Conservation (phyloP, 2,113 vertebrate genomes). For the Ceyx cyanopectus region DNA sequence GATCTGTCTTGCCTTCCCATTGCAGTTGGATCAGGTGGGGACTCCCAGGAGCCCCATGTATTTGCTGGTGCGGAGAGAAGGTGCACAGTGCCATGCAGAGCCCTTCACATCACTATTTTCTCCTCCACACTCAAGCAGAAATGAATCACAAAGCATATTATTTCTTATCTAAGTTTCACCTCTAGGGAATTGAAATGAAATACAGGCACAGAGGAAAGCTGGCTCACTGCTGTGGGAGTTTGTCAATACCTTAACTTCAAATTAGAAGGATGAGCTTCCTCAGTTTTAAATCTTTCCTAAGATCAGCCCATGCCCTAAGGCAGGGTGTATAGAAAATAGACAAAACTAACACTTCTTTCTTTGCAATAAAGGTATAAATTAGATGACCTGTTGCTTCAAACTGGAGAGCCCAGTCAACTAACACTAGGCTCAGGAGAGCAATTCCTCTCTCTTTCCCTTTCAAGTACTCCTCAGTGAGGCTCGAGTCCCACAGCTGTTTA, state of each 20-base stretch:
- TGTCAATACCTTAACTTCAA: neutral
- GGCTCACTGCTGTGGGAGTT: neutral
- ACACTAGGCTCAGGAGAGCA: neutral
- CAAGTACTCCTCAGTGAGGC: neutral
- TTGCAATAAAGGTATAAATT: neutral
- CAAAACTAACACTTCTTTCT: neutral
- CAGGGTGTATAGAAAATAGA: neutral
- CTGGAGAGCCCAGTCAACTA: neutral
- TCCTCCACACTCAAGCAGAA: neutral
- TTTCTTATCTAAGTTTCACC: constrained; percentile 2
- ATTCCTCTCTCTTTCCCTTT: neutral
- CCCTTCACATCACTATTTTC: neutral
- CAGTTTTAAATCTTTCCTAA: neutral
- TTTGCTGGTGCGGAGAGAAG: neutral
- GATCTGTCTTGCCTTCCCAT: neutral
- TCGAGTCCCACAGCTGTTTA: neutral
- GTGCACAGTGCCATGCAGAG: neutral
- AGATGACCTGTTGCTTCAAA: neutral
- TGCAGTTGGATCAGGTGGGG: neutral
- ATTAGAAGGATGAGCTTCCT: constrained; percentile 5
- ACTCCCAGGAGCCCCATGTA: neutral
- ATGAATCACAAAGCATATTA: constrained; percentile 32
- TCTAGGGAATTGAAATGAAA: constrained; percentile 32
- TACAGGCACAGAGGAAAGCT: neutral
- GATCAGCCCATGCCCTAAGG: neutral